These are phyloP conservation scores for Canis aureus DNA, from an alignment of 2,113 vertebrate species.

Conservation along the genomic window DNA sequence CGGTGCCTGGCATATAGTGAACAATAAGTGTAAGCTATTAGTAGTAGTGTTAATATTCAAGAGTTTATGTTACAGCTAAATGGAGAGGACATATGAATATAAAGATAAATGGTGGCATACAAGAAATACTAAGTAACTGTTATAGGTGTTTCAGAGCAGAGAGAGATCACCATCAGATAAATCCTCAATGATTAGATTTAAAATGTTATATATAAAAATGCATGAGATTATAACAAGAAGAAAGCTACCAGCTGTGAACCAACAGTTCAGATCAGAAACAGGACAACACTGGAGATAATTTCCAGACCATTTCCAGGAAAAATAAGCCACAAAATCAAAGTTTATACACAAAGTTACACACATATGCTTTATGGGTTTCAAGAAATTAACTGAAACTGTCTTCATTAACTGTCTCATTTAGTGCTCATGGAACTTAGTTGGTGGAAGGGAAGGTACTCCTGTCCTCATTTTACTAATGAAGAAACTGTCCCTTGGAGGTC, in stretches of 20 bases:
- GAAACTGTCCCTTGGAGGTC: background rate
- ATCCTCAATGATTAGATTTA: background rate
- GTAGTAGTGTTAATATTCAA: constrained; percentile 34
- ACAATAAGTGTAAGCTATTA: constrained; percentile 51
- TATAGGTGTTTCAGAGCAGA: constrained; percentile 1
- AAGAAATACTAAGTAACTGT: constrained; percentile 58
- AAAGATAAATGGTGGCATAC: background rate
- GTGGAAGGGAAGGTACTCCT: background rate
- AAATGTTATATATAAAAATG: constrained; percentile 60
- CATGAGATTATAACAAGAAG: background rate
- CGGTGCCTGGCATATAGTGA: background rate
- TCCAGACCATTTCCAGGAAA: constrained; percentile 32
- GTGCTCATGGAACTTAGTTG: background rate
- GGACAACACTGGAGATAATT: constrained; percentile 9
- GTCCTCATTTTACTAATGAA: background rate
- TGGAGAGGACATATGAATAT: background rate
- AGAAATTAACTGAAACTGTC: background rate
- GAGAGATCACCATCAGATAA: background rate
- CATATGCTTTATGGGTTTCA: background rate
- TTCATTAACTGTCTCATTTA: background rate
- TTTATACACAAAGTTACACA: constrained; percentile 11
- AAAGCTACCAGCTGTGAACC: constrained; percentile 26
- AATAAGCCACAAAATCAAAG: constrained; percentile 34
- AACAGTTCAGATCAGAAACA: background rate
- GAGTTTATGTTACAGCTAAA: constrained; percentile 49